Base-by-base conservation (phyloP, 23 tunicate genomes). In the Trididemnum nubilum region DNA sequence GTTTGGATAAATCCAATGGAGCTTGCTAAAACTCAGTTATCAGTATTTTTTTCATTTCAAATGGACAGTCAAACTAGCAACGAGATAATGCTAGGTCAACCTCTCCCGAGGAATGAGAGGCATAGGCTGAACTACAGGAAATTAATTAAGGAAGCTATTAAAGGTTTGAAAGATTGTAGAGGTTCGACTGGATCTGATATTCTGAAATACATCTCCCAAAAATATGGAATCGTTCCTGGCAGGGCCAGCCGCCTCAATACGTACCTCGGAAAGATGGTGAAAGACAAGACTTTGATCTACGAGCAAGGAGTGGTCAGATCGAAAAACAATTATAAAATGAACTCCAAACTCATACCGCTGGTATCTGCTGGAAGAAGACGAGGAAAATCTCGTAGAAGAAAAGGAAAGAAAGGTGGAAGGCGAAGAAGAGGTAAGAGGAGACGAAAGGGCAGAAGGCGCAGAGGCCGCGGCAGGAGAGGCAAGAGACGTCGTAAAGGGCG, bases 101-200 rank as follows among this genome's bases (percentile, higher is more conserved):
- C n/a, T n/a, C n/a, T n/a, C n/a, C 57, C 15, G 57, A 49, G 57
- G 57, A 12, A 49, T 9, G 57, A 49, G 18, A 9, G 57, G 19
- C 80, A 15, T 54, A 36, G 81, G 12, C 87, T 76, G 0, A 83
- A 34, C 58, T 83, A 83, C 61, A 65, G 32, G 19, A 59, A 58
- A 0, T 54, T 83, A 81, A 58, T 83, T 25, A 37, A 33, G 35
- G 87, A 83, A 52, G 87, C 87, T 15, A 61, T 83, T 27, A 21
- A 18, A 0, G 1, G 28, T 34, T 35, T 83, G 72, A 74, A 74
- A 36, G 81, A 83, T 9, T 28, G 81, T 4, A 51, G 52, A 33
- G 87, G 87, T 21, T 83, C 87, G 3, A 57, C 87, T 34, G 72
- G 81, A 32, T 81, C 74, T 24, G 71, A 71, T 32, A 83, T 83